Evolutionary conservation across 2,888 invertebrate species (phyloP).

Genomic region (Ceratothoa steindachneri): DNA sequence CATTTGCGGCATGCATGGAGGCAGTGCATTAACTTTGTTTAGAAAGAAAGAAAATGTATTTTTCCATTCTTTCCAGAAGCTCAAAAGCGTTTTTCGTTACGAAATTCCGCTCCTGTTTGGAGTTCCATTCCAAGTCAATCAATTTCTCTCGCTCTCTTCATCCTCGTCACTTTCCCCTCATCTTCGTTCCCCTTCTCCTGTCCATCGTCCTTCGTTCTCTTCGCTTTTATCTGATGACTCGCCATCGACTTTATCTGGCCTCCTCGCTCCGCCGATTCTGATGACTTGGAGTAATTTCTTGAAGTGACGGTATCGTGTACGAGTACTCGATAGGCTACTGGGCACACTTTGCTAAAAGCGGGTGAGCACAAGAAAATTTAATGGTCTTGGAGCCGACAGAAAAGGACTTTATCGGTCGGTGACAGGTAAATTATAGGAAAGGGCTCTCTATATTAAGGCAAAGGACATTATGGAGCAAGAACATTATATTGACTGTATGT

Average conservation of each 20-base stretch:
- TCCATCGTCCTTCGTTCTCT: not conserved
- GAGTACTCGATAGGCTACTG: slow-evolving; percentile 70
- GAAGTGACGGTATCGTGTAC: slow-evolving; percentile 57
- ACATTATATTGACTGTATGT: too few species aligned
- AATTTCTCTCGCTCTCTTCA: not conserved
- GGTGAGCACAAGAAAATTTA: too few species aligned
- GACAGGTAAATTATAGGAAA: too few species aligned
- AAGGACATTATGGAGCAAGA: too few species aligned
- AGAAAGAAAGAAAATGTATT: too few species aligned
- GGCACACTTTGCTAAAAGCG: slow-evolving; percentile 46
- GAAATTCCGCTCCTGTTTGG: slow-evolving; percentile 43
- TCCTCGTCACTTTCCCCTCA: not conserved
- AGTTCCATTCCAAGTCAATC: slow-evolving; percentile 34
- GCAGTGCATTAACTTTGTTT: too few species aligned
- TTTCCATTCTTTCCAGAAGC: slow-evolving; percentile 21
- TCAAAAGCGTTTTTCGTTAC: slow-evolving; percentile 33
- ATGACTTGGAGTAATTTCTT: slow-evolving; percentile 26
- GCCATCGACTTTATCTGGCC: not conserved
- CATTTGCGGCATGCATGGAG: too few species aligned
- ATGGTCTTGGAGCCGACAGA: not conserved
- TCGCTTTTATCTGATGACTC: not conserved
- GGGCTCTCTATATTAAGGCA: too few species aligned
- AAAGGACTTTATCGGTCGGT: not conserved
- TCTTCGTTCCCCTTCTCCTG: not conserved
- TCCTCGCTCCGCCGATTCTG: too few species aligned